Evolutionary conservation across 2,888 invertebrate species (phyloP).

Genomic region (Operophtera brumata): DNA sequence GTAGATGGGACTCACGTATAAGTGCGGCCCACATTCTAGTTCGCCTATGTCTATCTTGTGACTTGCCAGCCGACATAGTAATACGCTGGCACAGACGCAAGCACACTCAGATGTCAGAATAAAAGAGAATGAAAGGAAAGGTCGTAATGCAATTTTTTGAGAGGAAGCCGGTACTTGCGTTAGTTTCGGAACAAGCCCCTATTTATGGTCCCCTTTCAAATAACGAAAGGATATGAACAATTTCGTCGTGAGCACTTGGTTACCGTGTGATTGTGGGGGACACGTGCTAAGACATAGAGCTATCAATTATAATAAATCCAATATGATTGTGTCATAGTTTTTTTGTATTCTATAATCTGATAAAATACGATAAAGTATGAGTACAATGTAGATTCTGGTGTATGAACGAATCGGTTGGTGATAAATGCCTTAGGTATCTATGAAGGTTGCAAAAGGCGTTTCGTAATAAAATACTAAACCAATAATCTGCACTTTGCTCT

Average conservation of each 20-base stretch:
- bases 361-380: neutral
- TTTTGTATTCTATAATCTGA: neutral
- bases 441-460: no score
- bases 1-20: no score
- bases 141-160: slow-evolving; percentile 3
- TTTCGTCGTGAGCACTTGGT: slow-evolving; percentile 20
- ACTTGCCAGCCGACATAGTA: no score
- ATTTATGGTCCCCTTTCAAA: slow-evolving; percentile 7
- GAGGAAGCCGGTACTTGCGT: slow-evolving; percentile 10
- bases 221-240: slow-evolving; percentile 40
- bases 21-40: no score
- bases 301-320: neutral
- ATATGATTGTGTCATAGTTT: neutral
- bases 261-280: neutral
- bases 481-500: no score
- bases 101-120: neutral
- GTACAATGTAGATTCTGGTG: neutral
- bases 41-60: no score
- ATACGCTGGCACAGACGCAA: no score
- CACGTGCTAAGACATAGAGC: neutral
- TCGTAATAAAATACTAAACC: no score
- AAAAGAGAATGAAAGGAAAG: neutral
- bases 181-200: slow-evolving; percentile 7
- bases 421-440: no score
- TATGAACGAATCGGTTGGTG: neutral